Conservation (phyloP, 2,113 vertebrate genomes). For the Cyanistes caeruleus region DNA sequence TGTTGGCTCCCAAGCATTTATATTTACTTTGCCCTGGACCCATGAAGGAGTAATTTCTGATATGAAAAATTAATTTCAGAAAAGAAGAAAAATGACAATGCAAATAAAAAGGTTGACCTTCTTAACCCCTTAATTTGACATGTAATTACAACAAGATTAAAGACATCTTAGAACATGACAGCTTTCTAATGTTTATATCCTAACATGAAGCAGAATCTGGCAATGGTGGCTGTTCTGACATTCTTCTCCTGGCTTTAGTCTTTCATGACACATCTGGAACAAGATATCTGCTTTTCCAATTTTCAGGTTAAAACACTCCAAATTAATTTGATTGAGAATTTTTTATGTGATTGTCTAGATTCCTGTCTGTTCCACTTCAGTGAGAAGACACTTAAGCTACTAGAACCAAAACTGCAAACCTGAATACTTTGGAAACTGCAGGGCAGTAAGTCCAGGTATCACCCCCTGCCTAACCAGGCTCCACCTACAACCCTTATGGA, state of each 20-base stretch:
- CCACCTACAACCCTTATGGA: not conserved
- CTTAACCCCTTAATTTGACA: slow-evolving; percentile 7
- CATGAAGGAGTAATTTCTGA: not conserved
- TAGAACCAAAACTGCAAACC: not conserved
- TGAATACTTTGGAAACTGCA: not conserved
- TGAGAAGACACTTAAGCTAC: not conserved
- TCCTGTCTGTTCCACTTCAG: not conserved
- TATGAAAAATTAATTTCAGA: not conserved
- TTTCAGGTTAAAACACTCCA: not conserved
- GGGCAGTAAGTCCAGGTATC: not conserved
- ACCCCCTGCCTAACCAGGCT: not conserved
- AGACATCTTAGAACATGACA: not conserved
- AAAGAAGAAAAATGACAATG: not conserved
- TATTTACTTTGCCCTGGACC: not conserved
- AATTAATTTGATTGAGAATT: not conserved
- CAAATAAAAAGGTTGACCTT: not conserved
- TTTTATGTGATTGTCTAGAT: not conserved
- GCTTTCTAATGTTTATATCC: not conserved
- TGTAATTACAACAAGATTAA: not conserved
- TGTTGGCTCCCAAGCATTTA: not conserved
- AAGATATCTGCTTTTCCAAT: not conserved
- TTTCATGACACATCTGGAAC: not conserved
- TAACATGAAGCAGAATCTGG: not conserved
- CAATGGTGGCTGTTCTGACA: not conserved
- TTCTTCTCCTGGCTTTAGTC: not conserved